Conservation (phyloP, 2,888 invertebrate genomes). For the Brenthis hecate region DNA sequence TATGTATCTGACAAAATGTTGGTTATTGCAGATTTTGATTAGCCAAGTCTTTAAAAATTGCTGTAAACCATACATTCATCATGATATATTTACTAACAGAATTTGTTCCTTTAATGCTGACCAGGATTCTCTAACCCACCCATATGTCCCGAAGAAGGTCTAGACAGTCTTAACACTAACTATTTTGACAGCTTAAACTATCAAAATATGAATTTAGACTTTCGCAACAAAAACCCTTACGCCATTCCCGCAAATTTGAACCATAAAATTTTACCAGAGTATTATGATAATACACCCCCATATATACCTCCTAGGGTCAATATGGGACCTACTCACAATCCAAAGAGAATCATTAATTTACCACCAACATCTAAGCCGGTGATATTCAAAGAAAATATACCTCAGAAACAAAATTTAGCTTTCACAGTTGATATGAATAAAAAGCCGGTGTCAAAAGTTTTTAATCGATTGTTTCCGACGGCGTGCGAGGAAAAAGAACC, state of each 20-base stretch:
- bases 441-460: conserved; percentile 70
- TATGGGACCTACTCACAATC: conserved; percentile 39
- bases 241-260: conserved; percentile 78
- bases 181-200: conserved; percentile 75
- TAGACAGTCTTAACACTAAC: conserved; percentile 72
- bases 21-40: no score
- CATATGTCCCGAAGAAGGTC: conserved; percentile 62
- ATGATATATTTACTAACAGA: conserved; percentile 36
- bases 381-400: conserved; percentile 64
- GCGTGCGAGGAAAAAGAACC: conserved; percentile 55
- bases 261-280: conserved; percentile 68
- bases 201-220: conserved; percentile 60
- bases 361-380: conserved; percentile 58
- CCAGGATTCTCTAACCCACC: conserved; percentile 62
- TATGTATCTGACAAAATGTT: no score
- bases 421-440: conserved; percentile 68
- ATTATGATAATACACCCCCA: conserved; percentile 56
- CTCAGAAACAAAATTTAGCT: conserved; percentile 57
- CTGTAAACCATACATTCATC: conserved; percentile 22
- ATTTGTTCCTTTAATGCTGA: conserved; percentile 56
- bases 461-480: conserved; percentile 68
- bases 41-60: conserved; percentile 26
- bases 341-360: conserved; percentile 53
- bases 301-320: conserved; percentile 77
- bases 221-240: conserved; percentile 75